These are phyloP conservation scores for Borostomias antarcticus DNA, from an alignment of 2,797 vertebrate genomes.

Conservation along the genomic window DNA sequence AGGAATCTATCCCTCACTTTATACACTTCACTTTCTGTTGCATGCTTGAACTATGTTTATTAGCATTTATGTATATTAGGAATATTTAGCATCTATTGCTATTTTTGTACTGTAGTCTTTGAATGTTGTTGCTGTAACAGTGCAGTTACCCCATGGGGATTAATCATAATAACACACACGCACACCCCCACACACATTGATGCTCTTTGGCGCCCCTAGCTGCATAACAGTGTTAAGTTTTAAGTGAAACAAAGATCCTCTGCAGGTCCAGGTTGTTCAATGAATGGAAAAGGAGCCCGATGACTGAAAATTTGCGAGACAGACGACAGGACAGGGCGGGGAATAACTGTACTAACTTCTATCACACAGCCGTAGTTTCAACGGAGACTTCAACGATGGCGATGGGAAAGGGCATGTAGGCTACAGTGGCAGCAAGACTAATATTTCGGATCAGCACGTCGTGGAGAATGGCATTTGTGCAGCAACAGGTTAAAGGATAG, in stretches of 20 bases:
- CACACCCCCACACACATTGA: too few species aligned
- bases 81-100: too few species aligned
- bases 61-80: too few species aligned
- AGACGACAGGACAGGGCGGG: slow-evolving; percentile 22
- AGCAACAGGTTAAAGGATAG: slow-evolving; percentile 59
- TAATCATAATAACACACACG: too few species aligned
- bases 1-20: too few species aligned
- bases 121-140: too few species aligned
- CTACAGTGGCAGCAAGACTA: slow-evolving; percentile 2
- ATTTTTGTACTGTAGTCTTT: too few species aligned
- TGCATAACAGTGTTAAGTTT: slow-evolving; percentile 17
- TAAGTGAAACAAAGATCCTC: slow-evolving; percentile 32
- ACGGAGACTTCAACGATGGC: neutral
- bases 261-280: slow-evolving; percentile 55
- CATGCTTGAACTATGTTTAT: too few species aligned
- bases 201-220: slow-evolving; percentile 52
- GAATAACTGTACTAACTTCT: slow-evolving; percentile 16
- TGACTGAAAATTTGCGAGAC: slow-evolving; percentile 25
- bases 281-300: slow-evolving; percentile 67
- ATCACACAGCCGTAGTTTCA: slow-evolving; percentile 15
- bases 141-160: too few species aligned
- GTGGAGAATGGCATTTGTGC: slow-evolving; percentile 30
- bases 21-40: too few species aligned
- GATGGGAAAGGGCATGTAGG: slow-evolving; percentile 6
- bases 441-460: slow-evolving; percentile 26